Percentiles rank a stretch among this genome's conserved stretches.
Conservation (phyloP, 2,888 invertebrate genomes). For the Mycalesis mineus region DNA sequence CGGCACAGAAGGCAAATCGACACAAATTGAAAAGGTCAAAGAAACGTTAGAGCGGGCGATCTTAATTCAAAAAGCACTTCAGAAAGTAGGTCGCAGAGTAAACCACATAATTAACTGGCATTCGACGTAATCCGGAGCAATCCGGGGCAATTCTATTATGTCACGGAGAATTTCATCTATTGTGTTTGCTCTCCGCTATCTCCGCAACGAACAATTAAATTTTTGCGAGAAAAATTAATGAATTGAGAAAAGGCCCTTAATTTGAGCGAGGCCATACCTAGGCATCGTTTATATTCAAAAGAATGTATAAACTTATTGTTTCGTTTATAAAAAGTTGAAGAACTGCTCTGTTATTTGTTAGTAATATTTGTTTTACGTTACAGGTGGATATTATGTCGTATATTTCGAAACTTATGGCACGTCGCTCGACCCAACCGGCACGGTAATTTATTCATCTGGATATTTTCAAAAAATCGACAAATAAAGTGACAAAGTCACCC, state of each 20-base stretch:
- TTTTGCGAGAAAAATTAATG: slow-evolving; percentile 8
- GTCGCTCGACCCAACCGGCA: too few relatives aligned
- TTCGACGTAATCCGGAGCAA: slow-evolving; percentile 11
- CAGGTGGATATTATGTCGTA: too few relatives aligned
- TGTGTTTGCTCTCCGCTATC: slow-evolving; percentile 3
- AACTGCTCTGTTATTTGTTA: too few relatives aligned
- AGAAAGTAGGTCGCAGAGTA: slow-evolving; percentile 8
- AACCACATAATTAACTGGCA: slow-evolving; percentile 12
- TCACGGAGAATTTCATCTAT: slow-evolving; percentile 8
- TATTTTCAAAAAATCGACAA: too few relatives aligned
- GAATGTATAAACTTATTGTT: neutral
- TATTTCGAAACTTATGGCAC: too few relatives aligned
- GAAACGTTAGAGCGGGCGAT: neutral
- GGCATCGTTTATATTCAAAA: neutral
- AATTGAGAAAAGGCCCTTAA: slow-evolving; percentile 1
- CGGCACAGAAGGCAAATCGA: neutral
- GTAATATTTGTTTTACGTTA: too few relatives aligned
- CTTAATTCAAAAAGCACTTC: slow-evolving; percentile 8
- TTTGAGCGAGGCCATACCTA: neutral
- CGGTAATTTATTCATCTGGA: too few relatives aligned
- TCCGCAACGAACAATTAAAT: neutral
- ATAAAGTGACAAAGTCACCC: too few relatives aligned
- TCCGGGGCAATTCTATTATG: slow-evolving; percentile 8
- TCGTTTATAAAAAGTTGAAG: too few relatives aligned
- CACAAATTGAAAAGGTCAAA: slow-evolving; percentile 5